Percentiles rank a stretch among this genome's conserved stretches.
phyloP scores from a whole-genome alignment of 2,888 invertebrate genomes.

The Idaea straminata region DNA sequence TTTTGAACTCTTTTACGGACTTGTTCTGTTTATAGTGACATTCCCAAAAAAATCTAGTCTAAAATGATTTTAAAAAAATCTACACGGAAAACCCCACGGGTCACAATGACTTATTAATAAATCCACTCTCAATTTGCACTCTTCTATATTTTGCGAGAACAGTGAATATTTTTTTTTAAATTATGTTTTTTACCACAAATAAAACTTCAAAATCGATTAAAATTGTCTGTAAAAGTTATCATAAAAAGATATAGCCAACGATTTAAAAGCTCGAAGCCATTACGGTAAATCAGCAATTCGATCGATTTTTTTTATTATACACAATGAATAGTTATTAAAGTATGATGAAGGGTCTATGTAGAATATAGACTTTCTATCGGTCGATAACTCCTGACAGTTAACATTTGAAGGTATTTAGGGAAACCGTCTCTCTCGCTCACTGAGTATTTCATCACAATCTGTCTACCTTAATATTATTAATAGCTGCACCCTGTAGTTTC shows the following conservation, averaged over 20 bases:
- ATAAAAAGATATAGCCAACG: conserved; percentile 34
- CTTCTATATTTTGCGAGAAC: background rate
- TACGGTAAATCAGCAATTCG: conserved; percentile 55
- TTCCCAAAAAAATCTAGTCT: no score
- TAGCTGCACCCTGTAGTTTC: no score
- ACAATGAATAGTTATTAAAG: conserved; percentile 59
- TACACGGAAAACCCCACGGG: no score
- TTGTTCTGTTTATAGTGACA: no score
- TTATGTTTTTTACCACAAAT: background rate
- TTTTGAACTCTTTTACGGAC: no score
- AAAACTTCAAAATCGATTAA: conserved; percentile 35
- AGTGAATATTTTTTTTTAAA: background rate
- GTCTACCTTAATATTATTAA: no score
- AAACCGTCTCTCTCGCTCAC: no score
- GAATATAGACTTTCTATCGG: background rate
- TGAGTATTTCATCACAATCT: no score
- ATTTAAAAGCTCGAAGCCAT: conserved; percentile 57
- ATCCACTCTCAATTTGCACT: no score
- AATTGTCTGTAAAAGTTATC: background rate
- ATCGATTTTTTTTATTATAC: conserved; percentile 56
- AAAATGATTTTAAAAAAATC: no score
- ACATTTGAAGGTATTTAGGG: no score
- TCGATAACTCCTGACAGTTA: background rate
- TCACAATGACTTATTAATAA: no score
- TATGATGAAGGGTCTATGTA: background rate